phyloP scores from a whole-genome alignment of 2,888 invertebrate species.

The Galerucella nymphaeae region DNA sequence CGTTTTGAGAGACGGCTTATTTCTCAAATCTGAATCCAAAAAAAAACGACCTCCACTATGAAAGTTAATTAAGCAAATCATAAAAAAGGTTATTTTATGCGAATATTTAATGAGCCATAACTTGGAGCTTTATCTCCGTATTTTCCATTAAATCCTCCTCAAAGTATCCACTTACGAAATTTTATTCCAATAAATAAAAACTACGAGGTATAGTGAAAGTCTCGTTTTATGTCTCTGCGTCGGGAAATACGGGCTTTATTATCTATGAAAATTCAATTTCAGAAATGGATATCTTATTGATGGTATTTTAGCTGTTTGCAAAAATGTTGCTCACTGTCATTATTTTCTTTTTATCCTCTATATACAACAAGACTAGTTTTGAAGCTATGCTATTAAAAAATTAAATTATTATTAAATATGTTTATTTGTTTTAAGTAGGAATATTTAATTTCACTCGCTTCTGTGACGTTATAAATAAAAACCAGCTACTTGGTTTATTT shows the following conservation, averaged over 20 bases:
- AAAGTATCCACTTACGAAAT: constrained; percentile 46
- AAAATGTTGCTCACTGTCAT: not conserved
- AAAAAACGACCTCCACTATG: constrained; percentile 47
- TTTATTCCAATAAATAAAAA: constrained; percentile 43
- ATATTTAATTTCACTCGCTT: too few species aligned
- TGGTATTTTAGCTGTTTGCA: not conserved
- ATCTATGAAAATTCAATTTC: constrained; percentile 22
- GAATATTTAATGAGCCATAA: constrained; percentile 53
- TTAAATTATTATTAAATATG: too few species aligned
- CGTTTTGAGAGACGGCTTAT: constrained; percentile 6
- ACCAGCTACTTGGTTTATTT: too few species aligned
- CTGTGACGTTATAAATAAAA: too few species aligned
- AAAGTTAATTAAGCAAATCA: constrained; percentile 50
- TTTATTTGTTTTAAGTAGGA: too few species aligned
- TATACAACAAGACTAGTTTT: not conserved
- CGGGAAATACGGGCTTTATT: constrained; percentile 1
- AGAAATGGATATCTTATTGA: constrained; percentile 9
- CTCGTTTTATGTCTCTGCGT: constrained; percentile 13
- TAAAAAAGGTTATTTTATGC: constrained; percentile 54
- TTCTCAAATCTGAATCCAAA: constrained; percentile 22
- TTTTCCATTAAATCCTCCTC: constrained; percentile 50
- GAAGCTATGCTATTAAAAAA: too few species aligned
- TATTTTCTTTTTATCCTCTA: not conserved
- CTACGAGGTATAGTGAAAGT: constrained; percentile 19
- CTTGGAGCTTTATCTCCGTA: constrained; percentile 50